These are phyloP conservation scores for Climacteris rufus DNA, from an alignment of 2,113 vertebrate genomes.

Conservation along the genomic window DNA sequence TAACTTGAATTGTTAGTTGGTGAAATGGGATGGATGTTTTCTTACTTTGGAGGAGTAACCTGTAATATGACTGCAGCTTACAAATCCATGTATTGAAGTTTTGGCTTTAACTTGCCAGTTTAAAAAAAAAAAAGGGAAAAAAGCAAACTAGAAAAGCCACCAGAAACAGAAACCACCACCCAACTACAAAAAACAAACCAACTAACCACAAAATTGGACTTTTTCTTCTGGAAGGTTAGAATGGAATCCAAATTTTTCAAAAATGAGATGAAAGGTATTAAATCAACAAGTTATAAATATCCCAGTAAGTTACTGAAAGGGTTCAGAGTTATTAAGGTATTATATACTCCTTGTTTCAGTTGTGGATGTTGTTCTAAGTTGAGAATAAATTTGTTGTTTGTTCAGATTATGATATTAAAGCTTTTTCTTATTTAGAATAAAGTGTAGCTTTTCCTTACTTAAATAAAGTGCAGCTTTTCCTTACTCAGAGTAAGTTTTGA, in stretches of 20 bases:
- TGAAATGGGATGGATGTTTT: not conserved
- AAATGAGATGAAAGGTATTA: not conserved
- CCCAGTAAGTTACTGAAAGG: not conserved
- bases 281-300: not conserved
- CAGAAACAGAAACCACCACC: not conserved
- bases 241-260: not conserved
- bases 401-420: not conserved
- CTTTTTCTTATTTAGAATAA: not conserved
- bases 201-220: not conserved
- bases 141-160: too few relatives aligned
- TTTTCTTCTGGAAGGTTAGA: not conserved
- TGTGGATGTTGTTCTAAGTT: not conserved
- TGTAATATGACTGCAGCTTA: not conserved
- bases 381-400: not conserved
- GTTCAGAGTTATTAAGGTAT: not conserved
- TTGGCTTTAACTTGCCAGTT: not conserved
- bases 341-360: not conserved
- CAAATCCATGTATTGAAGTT: not conserved
- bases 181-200: not conserved
- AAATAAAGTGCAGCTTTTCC: not conserved
- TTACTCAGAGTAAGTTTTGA: not conserved
- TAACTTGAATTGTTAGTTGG: not conserved
- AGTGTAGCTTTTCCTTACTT: not conserved
- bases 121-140: accelerated
- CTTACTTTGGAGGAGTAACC: not conserved